Evolutionary conservation across 2,888 invertebrate species (phyloP).

Genomic region (Nomada ferruginata): DNA sequence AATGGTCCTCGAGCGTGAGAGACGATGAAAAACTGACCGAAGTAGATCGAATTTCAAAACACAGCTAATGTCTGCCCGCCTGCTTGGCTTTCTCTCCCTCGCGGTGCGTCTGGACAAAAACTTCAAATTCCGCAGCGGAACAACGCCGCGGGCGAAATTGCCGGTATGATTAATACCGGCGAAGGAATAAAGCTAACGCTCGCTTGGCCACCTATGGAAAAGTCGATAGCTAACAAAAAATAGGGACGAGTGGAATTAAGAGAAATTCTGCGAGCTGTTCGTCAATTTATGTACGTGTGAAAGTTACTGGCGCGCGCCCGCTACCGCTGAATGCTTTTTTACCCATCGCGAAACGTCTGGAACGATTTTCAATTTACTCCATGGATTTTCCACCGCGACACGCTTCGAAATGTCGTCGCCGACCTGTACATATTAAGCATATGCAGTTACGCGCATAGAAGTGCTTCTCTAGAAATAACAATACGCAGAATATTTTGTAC

Average conservation of each 20-base stretch:
- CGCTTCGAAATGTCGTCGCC: conserved; percentile 15
- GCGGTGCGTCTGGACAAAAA: conserved; percentile 50
- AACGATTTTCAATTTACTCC: conserved; percentile 31
- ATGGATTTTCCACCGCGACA: conserved; percentile 16
- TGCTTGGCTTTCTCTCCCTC: conserved; percentile 70
- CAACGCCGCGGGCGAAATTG: conserved; percentile 64
- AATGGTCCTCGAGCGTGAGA: conserved; percentile 9
- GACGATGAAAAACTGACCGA: conserved; percentile 66
- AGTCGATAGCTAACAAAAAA: conserved; percentile 62
- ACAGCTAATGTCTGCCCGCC: conserved; percentile 42
- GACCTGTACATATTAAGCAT: too few relatives aligned
- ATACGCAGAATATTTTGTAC: too few relatives aligned
- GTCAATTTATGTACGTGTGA: conserved; percentile 66
- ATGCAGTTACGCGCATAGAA: not conserved
- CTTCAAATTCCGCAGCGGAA: conserved; percentile 69
- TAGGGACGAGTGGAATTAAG: conserved; percentile 58
- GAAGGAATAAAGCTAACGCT: conserved; percentile 60
- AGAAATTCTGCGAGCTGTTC: conserved; percentile 62
- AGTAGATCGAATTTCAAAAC: conserved; percentile 75
- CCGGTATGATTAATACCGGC: conserved; percentile 72
- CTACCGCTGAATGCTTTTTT: conserved; percentile 23
- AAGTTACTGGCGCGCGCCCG: conserved; percentile 50
- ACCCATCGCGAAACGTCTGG: conserved; percentile 30
- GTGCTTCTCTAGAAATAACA: too few relatives aligned
- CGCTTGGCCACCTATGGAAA: conserved; percentile 60